Conservation (phyloP, 1,140 invertebrate species). For the Zaprionus africanus region DNA sequence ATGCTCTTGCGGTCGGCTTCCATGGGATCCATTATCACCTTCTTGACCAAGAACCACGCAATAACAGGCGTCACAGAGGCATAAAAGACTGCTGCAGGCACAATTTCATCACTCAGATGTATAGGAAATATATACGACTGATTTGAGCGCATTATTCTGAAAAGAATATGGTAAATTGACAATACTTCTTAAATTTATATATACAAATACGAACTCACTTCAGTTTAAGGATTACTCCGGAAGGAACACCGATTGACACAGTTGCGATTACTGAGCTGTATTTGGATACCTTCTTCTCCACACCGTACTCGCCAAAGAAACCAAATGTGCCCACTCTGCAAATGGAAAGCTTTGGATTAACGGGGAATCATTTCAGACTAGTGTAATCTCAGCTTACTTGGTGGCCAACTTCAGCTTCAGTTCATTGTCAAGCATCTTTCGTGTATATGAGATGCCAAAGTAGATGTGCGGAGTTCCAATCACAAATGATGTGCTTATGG, state of each 20-base stretch:
- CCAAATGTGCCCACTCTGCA: constrained; percentile 94
- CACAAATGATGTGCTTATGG: constrained; percentile 89
- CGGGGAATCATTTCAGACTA: neutral
- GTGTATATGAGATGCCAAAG: constrained; percentile 90
- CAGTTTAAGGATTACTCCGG: constrained; percentile 94
- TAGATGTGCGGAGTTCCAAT: constrained; percentile 93
- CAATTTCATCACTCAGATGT: constrained; percentile 94
- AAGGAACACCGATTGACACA: constrained; percentile 92
- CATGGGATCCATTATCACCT: constrained; percentile 94
- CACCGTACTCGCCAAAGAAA: constrained; percentile 93
- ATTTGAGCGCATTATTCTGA: constrained; percentile 92
- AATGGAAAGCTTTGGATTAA: constrained; percentile 40
- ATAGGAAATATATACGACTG: constrained; percentile 96
- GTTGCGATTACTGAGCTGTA: constrained; percentile 94
- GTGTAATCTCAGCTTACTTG: constrained; percentile 88
- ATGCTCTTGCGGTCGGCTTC: constrained; percentile 90
- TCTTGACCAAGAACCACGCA: constrained; percentile 92
- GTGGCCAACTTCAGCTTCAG: constrained; percentile 90
- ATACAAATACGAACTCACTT: constrained; percentile 87
- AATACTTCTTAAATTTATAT: neutral
- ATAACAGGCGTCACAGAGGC: constrained; percentile 94
- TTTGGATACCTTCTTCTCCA: constrained; percentile 96
- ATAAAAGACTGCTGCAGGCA: constrained; percentile 96
- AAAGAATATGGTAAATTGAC: neutral
- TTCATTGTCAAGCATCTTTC: constrained; percentile 91